These are phyloP conservation scores for Chionoecetes opilio DNA, from an alignment of 1,140 invertebrate species.

Conservation along the genomic window DNA sequence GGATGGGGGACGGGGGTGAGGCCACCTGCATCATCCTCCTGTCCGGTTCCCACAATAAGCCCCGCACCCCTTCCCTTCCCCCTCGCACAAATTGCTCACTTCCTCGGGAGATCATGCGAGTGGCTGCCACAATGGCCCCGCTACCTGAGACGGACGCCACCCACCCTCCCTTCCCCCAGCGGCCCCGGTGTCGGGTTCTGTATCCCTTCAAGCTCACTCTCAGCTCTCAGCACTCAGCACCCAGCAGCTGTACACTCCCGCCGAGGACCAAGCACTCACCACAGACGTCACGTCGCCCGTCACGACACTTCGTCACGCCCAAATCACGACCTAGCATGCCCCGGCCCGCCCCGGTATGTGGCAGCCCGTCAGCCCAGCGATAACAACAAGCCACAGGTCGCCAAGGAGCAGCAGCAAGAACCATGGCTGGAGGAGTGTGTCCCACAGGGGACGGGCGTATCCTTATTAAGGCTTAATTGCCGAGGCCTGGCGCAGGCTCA, in stretches of 20 bases:
- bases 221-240: background rate
- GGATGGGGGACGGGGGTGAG: background rate
- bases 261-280: background rate
- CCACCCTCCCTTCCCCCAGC: background rate
- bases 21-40: conserved; percentile 64
- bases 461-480: conserved; percentile 47
- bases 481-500: background rate
- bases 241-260: background rate
- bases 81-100: conserved; percentile 68
- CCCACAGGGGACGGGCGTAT: background rate
- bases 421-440: background rate
- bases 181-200: conserved; percentile 48
- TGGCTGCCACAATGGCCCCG: conserved; percentile 68
- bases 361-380: background rate
- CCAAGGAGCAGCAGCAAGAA: background rate
- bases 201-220: too few relatives aligned
- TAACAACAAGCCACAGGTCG: background rate
- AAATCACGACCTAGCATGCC: background rate
- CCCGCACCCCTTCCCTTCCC: background rate
- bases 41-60: conserved; percentile 62
- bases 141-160: conserved; percentile 51
- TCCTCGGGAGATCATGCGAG: conserved; percentile 65
- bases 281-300: background rate
- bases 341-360: background rate
- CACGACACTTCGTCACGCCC: background rate